Evolutionary conservation across 2,888 invertebrate species (phyloP), one percentile per base, ranked within the genome.

Genomic region (Orthosia gothica): DNA sequence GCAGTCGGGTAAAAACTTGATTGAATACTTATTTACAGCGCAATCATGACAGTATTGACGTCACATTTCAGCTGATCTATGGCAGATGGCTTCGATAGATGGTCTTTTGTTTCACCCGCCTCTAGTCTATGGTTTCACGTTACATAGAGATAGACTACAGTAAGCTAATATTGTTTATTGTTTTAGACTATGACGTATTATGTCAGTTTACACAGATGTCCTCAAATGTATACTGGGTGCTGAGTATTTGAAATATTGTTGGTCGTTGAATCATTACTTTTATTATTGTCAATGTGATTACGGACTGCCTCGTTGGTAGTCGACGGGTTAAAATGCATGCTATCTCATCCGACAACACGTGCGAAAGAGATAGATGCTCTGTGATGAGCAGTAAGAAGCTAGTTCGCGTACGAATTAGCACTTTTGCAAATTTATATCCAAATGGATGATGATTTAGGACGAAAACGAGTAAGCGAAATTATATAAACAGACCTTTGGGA

Each of bases 131-230:
- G 59, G 52, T 45, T 15, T 61, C 15, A 23, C 13, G 5, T 15
- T 16, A 16, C 45, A 59, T 55, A 47, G 16, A 54, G 40, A 59
- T 61, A 47, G 23, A 54, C 40, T 57, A 58, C 18, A 26, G 20
- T 54, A 26, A 40, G 59, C 55, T 71, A 83, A 72, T 82, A 65
- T 49, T n/a, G 61, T 55, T 65, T 79, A 68, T 72, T 80, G 40
- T 55, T 76, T 45, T 50, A 49, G 32, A 65, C 40, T 40, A 26
- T 86, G 81, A 86, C 78, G 81, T 74, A 32, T 49, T 7, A 20
- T n/a, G 18, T 49, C 45, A 57, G 86, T 84, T 85, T 81, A 59
- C 76, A 69, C 84, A 85, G 86, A 40, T 86, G 86, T 47, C 45
- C 49, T 23, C 16, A 64, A 16, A 55, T 47, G 32, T 57, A n/a